Evolutionary conservation across 2,888 invertebrate species (phyloP), one percentile per base, ranked within the genome.

Genomic region (Colletes collaris): DNA sequence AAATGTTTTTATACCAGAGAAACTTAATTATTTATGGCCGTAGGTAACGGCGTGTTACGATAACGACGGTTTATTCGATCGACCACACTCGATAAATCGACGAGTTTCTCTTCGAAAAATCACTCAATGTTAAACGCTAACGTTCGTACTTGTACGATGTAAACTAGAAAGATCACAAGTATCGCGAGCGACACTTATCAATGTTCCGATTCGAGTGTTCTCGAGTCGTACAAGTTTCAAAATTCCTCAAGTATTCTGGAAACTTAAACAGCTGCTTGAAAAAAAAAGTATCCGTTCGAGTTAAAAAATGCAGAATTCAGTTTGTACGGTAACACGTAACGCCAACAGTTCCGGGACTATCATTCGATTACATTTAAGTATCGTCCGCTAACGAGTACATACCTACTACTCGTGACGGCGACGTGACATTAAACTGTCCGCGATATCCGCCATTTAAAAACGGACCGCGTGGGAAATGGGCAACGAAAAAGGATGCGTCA

Each of bases 31-130:
- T 89, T 90, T 91, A 92, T 86, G 91, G 91, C 83, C 91, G 90
- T 91, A 90, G 92, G 92, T 92, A 92, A 91, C 92, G 87, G 89
- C 90, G 87, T 89, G 92, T 92, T 92, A 91, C 85, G 86, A 88
- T 92, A 92, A 92, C 92, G 89, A 91, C 92, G 86, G 91, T 92
- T 92, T 91, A 92, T 90, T 91, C 90, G 90, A 89, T 78, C 88
- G 87, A 87, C 89, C 90, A 90, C 27, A 2, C 90, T 92, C 92
- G 91, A 89, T 89, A 86, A 85, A 86, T 79, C 86, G 76, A 81
- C 81, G 82, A 75, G 81, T 84, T 83, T 75, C 58, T 76, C 74
- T 81, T 83, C 74, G 72, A 86, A 84, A 78, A 82, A 82, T 79
- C 60, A 75, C 74, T 68, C 67, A 0, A 16, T 16, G 16, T 16